Conservation (phyloP, 2,888 invertebrate genomes). For the Tetragnatha montana region DNA sequence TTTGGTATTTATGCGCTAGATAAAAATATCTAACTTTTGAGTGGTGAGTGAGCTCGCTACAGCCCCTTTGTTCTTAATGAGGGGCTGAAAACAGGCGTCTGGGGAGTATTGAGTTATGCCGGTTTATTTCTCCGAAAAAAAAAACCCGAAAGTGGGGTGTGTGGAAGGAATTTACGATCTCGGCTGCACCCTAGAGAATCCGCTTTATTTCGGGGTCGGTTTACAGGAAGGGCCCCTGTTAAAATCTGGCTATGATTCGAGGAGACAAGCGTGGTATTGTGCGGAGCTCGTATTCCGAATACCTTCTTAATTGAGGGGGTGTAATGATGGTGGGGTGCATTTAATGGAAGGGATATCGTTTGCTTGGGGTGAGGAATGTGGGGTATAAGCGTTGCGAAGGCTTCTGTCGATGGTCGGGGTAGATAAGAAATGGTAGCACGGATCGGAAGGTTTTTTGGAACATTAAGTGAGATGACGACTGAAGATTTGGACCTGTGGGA, state of each 20-base stretch:
- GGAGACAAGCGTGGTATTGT: neutral
- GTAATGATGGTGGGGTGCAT: neutral
- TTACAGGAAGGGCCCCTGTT: neutral
- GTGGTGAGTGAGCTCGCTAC: too few species aligned
- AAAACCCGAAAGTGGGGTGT: constrained; percentile 2
- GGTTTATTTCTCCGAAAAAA: constrained; percentile 21
- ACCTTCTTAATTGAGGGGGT: neutral
- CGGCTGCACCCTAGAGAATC: neutral
- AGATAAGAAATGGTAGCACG: constrained; percentile 5
- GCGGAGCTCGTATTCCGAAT: neutral
- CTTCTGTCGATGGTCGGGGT: neutral
- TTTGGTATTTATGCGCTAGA: too few species aligned
- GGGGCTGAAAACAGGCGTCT: constrained; percentile 10
- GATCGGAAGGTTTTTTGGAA: neutral
- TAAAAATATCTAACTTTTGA: too few species aligned
- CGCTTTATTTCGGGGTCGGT: constrained; percentile 27
- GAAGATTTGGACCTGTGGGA: neutral
- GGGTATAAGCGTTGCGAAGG: neutral
- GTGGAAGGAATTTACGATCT: constrained; percentile 8
- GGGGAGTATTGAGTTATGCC: constrained; percentile 33
- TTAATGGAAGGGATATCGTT: neutral
- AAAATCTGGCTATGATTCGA: neutral
- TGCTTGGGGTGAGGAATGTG: neutral
- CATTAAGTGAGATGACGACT: neutral
- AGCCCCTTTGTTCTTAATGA: constrained; percentile 14